phyloP scores from a whole-genome alignment of 2,888 invertebrate species.

The Noctua janthina region DNA sequence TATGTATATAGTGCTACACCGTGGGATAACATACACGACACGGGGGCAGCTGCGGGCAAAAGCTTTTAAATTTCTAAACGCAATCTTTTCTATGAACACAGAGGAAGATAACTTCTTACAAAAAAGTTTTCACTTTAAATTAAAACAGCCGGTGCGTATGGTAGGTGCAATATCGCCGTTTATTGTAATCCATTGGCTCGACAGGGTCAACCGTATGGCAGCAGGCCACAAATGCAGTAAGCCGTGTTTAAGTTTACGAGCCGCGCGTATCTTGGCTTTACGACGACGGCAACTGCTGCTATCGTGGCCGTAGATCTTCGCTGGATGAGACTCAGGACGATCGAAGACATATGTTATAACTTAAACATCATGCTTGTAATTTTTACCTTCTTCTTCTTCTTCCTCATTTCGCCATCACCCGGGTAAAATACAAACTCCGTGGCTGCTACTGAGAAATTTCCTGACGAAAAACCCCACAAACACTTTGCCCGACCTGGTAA shows the following conservation, averaged over 20 bases:
- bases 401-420: not conserved
- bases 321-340: slow-evolving; percentile 58
- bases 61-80: not conserved
- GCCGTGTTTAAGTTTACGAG: slow-evolving; percentile 86
- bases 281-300: slow-evolving; percentile 81
- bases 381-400: no score
- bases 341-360: not conserved
- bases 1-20: not conserved
- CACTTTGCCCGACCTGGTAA: not conserved
- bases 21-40: no score
- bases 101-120: no score
- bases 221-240: slow-evolving; percentile 82
- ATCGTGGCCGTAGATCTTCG: slow-evolving; percentile 59
- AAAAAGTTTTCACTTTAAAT: not conserved
- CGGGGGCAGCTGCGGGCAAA: not conserved
- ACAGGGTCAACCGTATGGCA: slow-evolving; percentile 79
- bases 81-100: not conserved
- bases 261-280: slow-evolving; percentile 84
- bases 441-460: not conserved
- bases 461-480: not conserved
- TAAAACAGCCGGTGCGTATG: slow-evolving; percentile 43
- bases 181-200: slow-evolving; percentile 77
- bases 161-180: slow-evolving; percentile 68
- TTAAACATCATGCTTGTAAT: not conserved
- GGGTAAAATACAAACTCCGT: not conserved